Percentiles rank a stretch among this genome's conserved stretches.
Conservation (phyloP, 2,888 invertebrate genomes). For the Cephus rjabovi region DNA sequence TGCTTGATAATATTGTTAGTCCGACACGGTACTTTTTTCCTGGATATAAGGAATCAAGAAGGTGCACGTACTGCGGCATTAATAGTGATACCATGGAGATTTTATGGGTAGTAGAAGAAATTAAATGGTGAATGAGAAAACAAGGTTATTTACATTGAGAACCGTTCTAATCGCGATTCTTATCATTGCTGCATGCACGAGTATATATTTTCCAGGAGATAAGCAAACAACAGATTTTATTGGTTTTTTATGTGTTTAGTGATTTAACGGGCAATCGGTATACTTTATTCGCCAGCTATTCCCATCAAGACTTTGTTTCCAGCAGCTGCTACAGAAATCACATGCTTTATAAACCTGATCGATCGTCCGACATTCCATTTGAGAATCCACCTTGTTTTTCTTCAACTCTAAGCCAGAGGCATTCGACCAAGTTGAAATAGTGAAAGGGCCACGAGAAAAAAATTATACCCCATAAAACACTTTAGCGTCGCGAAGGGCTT, state of each 20-base stretch:
- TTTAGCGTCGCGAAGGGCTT: no score
- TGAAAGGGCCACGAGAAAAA: background rate
- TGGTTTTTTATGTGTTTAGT: constrained; percentile 34
- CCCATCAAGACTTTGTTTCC: constrained; percentile 25
- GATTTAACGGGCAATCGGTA: constrained; percentile 39
- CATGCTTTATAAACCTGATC: constrained; percentile 35
- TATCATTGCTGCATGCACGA: background rate
- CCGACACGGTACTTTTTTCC: background rate
- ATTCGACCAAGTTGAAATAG: background rate
- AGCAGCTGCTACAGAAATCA: constrained; percentile 24
- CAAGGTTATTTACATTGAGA: background rate
- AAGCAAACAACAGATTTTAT: constrained; percentile 35
- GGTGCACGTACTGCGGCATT: background rate
- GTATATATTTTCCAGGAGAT: constrained; percentile 9
- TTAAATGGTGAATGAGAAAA: background rate
- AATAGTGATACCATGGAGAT: background rate
- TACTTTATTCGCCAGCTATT: constrained; percentile 43
- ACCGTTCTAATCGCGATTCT: background rate
- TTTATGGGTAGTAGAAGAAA: constrained; percentile 2
- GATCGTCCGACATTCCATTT: background rate
- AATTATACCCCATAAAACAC: background rate
- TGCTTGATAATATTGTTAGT: background rate
- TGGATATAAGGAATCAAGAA: background rate
- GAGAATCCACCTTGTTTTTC: background rate
- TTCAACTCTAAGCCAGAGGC: background rate